Evolutionary conservation across 2,888 invertebrate genomes (phyloP), one percentile per base, ranked within the genome.

Genomic region (Ypsolopha sequella): DNA sequence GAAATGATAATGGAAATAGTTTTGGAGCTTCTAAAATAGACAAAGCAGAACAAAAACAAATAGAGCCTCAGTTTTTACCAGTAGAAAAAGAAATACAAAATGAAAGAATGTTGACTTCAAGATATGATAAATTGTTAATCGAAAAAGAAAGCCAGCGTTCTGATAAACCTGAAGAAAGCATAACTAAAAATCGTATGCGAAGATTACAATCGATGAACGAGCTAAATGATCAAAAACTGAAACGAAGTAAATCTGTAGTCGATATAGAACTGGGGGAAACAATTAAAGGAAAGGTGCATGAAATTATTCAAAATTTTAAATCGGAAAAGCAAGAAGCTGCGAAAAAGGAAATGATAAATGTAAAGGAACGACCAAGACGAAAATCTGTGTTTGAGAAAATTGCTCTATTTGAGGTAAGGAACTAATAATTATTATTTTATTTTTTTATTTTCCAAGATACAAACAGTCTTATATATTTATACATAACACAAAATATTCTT

Each of bases 401-500:
- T 2, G 80, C 81, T 1, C 52, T 84, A 24, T 84, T 80, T 62
- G 84, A 84, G 75, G 84, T 82, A 62, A 66, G 58, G 2, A 24
- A 24, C 24, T 24, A 24, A 24, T 24, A 24, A 3, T 2, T 3
- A 24, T 4, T 3, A 24, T 2, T 3, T 3, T 3, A 24, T 24
- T 24, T 24, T 4, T 3, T 24, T 24, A 24, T 24, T 4, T 3
- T 24, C 24, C 24, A 24, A 24, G 2, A 24, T 24, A 2, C 2
- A 24, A 24, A 3, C 24, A 24, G 4, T 24, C 24, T n/a, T n/a
- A n/a, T n/a, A n/a, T n/a, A n/a, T n/a, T n/a, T n/a, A n/a, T n/a
- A n/a, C n/a, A n/a, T n/a, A n/a, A n/a, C n/a, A n/a, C n/a, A n/a
- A n/a, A n/a, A n/a, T n/a, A n/a, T n/a, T n/a, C n/a, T n/a, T n/a